These are phyloP conservation scores for Aspidoscelis tigris DNA, from an alignment of 2,113 vertebrate genomes.

Conservation along the genomic window DNA sequence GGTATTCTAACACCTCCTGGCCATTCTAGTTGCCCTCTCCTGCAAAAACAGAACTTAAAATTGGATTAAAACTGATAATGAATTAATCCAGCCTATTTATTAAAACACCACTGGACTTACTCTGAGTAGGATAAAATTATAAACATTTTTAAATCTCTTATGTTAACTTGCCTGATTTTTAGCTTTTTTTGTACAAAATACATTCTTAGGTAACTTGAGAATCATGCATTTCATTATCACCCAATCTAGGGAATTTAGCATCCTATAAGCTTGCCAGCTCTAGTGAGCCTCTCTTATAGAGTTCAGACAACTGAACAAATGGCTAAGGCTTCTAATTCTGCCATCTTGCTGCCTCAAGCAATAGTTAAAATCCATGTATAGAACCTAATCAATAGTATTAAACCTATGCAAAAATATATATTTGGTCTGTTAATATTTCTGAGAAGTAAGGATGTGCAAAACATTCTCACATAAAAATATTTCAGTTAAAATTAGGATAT, in stretches of 20 bases:
- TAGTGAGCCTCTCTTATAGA: not conserved
- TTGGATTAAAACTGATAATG: too few species aligned
- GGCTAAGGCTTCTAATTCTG: too few species aligned
- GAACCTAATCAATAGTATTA: not conserved
- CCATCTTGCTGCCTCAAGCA: too few species aligned
- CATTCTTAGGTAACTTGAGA: too few species aligned
- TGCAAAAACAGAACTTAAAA: too few species aligned
- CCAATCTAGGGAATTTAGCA: not conserved
- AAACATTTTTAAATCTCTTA: not conserved
- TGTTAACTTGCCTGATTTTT: not conserved
- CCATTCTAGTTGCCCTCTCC: too few species aligned
- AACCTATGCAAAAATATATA: not conserved
- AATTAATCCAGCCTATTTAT: not conserved
- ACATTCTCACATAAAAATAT: too few species aligned
- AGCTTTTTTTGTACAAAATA: not conserved
- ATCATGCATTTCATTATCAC: not conserved
- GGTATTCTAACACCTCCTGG: too few species aligned
- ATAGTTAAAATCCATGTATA: too few species aligned
- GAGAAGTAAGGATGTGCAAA: not conserved
- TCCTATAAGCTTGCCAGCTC: not conserved
- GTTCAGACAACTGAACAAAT: too few species aligned
- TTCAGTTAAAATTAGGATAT: too few species aligned
- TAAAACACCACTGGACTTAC: not conserved
- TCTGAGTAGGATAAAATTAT: not conserved
- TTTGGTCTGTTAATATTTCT: not conserved